Evolutionary conservation across 2,888 invertebrate genomes (phyloP), one percentile per base, ranked within the genome.

Genomic region (Mythimna pallens): DNA sequence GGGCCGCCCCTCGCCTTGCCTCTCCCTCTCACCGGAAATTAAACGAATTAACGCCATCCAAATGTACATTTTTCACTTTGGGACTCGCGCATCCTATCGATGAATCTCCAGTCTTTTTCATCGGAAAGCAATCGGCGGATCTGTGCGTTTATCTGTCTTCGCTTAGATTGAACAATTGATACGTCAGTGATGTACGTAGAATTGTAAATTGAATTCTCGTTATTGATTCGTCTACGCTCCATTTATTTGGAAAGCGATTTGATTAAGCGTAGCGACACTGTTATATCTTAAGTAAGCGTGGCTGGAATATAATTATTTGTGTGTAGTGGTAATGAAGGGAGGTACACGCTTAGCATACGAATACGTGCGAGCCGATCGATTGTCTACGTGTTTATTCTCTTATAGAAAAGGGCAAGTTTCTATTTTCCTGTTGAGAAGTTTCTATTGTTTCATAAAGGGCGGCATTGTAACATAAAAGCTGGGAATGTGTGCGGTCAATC

Each of bases 41-140:
- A 96, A 96, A 96, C 96, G 96, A 96, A 96, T 96, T 96, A 96
- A 96, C 96, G 95, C 96, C 94, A 94, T 96, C 96, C 95, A 95
- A 96, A 96, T 95, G 96, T 96, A 95, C 96, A 96, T 96, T 96
- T 96, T 96, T 96, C 96, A 96, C 96, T 95, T 94, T 93, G 94
- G 93, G 89, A 93, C 90, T 94, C 92, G 93, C 94, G 95, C 93
- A 92, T 94, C 92, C 94, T 93, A 95, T 95, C 95, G 93, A 95
- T 92, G 94, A 92, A 95, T 95, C 95, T 94, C 89, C 89, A 93
- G 94, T 94, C 93, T 95, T 93, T 95, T 95, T 94, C 95, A 95
- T 94, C 92, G 92, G 89, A 92, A 93, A 93, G 89, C 93, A 92
- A 94, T 95, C 94, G 89, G 86, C 89, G 90, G 90, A 94, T 94